Base-by-base conservation (phyloP, 2,113 vertebrate species). In the Porphyrio hochstetteri region DNA sequence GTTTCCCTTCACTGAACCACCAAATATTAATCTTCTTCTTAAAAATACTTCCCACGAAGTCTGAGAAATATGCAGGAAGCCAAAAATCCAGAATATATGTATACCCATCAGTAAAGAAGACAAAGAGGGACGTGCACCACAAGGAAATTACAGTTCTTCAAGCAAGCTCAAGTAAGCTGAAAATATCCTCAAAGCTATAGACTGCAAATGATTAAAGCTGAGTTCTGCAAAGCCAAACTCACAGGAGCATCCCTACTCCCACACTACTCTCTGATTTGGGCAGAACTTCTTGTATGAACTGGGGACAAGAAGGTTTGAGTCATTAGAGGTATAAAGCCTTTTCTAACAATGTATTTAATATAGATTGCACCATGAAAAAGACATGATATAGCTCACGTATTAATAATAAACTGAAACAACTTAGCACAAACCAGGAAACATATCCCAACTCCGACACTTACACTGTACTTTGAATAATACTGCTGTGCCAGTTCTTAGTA, bases 11-110 rank as follows among this genome's bases (percentile, higher is more conserved):
- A 78, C 27, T 48, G 28, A 80, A 57, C 35, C 31, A 82, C 9
- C 48, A 79, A 87, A 50, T 92, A 80, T 35, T 92, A 67, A 80
- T 71, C 42, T 55, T 79, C 13, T 82, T 86, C 16, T 69, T 88
- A 84, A 88, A 91, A 91, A 52, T 44, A 60, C 67, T 44, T 76
- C 33, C n/a, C 33, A 67, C 2, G 2, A 71, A 57, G 5, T 35
- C 52, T 71, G n/a, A 52, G 56, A 88, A 88, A 92, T 44, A 38
- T 56, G 59, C 38, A 77, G 17, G 17, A 77, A 91, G 29, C 9
- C 50, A 57, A 52, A 77, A 82, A 36, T 46, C 16, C 48, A 68
- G 25, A 67, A 90, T 80, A 24, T 42, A 63, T 10, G 8, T 68
- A 25, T 36, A 68, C 65, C 81, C 27, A 53, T 40, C 57, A 64